These are phyloP conservation scores for Leptothorax acervorum DNA, from an alignment of 2,888 invertebrate genomes.

Conservation along the genomic window DNA sequence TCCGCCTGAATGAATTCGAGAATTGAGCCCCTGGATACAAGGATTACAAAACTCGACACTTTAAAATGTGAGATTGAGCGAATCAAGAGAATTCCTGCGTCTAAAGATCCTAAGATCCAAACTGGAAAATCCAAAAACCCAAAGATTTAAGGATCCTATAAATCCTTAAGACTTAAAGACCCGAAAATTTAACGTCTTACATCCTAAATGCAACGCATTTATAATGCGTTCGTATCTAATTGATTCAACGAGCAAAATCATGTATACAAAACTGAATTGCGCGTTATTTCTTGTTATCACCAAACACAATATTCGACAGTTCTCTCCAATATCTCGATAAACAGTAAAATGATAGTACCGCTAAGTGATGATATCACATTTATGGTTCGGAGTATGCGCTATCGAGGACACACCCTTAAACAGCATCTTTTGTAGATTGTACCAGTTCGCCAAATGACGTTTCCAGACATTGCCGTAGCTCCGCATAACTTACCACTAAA, in stretches of 20 bases:
- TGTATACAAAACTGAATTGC: constrained; percentile 68
- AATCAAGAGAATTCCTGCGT: constrained; percentile 16
- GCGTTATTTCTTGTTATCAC: constrained; percentile 70
- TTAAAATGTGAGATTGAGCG: background rate
- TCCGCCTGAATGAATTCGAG: too few relatives aligned
- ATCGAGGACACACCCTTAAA: constrained; percentile 67
- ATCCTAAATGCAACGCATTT: constrained; percentile 61
- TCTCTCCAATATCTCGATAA: constrained; percentile 69
- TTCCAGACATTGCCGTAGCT: constrained; percentile 97
- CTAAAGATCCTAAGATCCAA: constrained; percentile 42
- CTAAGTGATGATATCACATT: constrained; percentile 85
- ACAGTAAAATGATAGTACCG: constrained; percentile 80
- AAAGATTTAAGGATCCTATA: constrained; percentile 31
- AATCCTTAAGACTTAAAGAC: constrained; percentile 39
- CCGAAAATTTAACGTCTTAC: constrained; percentile 44
- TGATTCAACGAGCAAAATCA: constrained; percentile 64
- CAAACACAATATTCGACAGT: constrained; percentile 70
- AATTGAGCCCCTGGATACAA: background rate
- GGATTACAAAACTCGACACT: background rate
- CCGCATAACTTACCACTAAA: constrained; percentile 97
- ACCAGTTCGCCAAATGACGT: constrained; percentile 95
- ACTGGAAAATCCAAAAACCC: constrained; percentile 46
- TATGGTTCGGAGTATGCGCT: constrained; percentile 79
- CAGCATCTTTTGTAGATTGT: constrained; percentile 86
- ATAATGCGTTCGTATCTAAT: constrained; percentile 56